Base-by-base conservation (phyloP, 2,888 invertebrate genomes). In the Drosophila recens region DNA sequence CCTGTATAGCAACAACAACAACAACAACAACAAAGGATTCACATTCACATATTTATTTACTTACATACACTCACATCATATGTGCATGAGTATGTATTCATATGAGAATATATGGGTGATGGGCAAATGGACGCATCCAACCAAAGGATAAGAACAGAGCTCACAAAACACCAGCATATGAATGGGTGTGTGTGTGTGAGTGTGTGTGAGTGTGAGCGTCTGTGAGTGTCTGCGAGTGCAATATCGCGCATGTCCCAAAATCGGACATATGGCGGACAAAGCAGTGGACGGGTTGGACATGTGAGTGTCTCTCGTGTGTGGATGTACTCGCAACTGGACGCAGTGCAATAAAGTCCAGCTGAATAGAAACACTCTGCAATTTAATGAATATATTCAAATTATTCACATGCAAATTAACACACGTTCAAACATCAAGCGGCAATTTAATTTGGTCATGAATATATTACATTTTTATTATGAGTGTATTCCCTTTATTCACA, bases 181-280 rank as follows among this genome's bases (percentile, higher is more conserved):
- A 30, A 30, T 15, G 30, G 42, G 36, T 34, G 4, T 33, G 9
- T 43, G 43, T 53, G 17, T 57, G 30, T n/a, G 17, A 49, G 30
- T 53, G 17, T 40, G 45, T 20, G 17, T 48, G 45, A 23, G 49
- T 49, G 33, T 48, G 49, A 57, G 56, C 17, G 62, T 13, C 11
- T 43, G 68, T 48, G 45, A 9, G 46, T 67, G 30, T 65, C 43
- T 68, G 54, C 57, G 65, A 59, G 33, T 69, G 73, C 68, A 75
- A 79, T 73, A 76, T 76, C 81, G 83, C 83, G 83, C 83, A 84
- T 88, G 83, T 89, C 83, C 75, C 66, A 52, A 66, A 67, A 59
- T 48, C 71, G 58, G 79, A 69, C 68, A 79, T 71, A 72, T 70
- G 84, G 72, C 75, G 84, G 89, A 83, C 89, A 73, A 58, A 46